Conservation (phyloP, 1,140 invertebrate species). For the Potamilus streckersoni region DNA sequence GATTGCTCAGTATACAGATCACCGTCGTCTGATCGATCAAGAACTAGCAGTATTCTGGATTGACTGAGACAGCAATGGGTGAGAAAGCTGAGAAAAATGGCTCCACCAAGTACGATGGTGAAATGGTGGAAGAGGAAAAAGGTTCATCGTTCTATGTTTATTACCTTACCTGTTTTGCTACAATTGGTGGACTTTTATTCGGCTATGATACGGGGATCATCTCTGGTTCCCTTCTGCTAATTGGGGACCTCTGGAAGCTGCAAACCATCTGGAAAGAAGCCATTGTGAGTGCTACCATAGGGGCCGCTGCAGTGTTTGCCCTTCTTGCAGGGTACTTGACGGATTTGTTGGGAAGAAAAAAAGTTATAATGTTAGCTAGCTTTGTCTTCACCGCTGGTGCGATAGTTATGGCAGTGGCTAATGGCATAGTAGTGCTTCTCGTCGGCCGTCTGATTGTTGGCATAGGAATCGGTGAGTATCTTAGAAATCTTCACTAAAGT, state of each 20-base stretch:
- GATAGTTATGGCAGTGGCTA: constrained; percentile 48
- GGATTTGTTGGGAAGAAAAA: constrained; percentile 52
- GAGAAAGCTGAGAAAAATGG: no score
- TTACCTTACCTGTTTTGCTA: constrained; percentile 58
- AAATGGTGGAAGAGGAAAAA: constrained; percentile 12
- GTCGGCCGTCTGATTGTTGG: constrained; percentile 58
- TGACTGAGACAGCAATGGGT: no score
- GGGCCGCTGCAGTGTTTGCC: constrained; percentile 56
- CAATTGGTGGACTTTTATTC: constrained; percentile 75
- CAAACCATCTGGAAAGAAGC: constrained; percentile 50
- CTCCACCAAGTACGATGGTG: no score
- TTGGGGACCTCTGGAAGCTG: constrained; percentile 52
- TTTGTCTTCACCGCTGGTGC: constrained; percentile 57
- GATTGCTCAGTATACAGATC: no score
- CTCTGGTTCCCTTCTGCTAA: constrained; percentile 75
- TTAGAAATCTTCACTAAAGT: background rate
- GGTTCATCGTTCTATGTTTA: constrained; percentile 52
- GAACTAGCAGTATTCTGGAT: no score
- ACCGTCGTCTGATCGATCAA: no score
- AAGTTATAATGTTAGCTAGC: constrained; percentile 57
- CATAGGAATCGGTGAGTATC: constrained; percentile 58
- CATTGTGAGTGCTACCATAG: constrained; percentile 58
- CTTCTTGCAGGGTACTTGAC: constrained; percentile 51
- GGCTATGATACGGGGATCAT: constrained; percentile 79
- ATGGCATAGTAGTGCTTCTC: constrained; percentile 50